phyloP scores from a whole-genome alignment of 1,140 invertebrate genomes.

The Hylyphantes graminicola region DNA sequence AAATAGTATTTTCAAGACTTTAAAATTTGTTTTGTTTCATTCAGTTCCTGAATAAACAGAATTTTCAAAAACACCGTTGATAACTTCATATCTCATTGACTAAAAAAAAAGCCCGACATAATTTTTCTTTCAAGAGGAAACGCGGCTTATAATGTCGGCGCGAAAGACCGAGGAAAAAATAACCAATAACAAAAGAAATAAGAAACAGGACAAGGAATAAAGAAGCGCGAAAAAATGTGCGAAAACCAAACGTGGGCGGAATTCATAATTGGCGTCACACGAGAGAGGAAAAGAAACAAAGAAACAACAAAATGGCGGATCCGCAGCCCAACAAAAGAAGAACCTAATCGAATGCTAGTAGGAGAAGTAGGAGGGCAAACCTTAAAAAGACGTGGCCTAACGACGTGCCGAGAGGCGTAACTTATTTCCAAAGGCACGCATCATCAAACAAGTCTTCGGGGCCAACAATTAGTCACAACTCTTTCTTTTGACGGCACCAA shows the following conservation, averaged over 20 bases:
- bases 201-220: neutral
- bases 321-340: slow-evolving; percentile 2
- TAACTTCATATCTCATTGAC: too few species aligned
- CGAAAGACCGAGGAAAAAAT: neutral
- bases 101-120: too few species aligned
- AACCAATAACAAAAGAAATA: neutral
- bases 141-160: slow-evolving; percentile 1
- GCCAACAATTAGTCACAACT: slow-evolving; percentile 57
- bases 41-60: too few species aligned
- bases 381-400: slow-evolving; percentile 42
- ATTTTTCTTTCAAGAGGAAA: neutral
- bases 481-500: slow-evolving; percentile 41
- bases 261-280: slow-evolving; percentile 44
- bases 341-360: neutral
- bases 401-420: slow-evolving; percentile 58
- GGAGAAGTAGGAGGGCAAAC: slow-evolving; percentile 45
- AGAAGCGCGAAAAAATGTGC: neutral
- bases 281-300: slow-evolving; percentile 14
- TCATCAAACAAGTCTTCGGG: slow-evolving; percentile 43
- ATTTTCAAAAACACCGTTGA: too few species aligned
- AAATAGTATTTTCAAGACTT: too few species aligned
- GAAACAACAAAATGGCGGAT: slow-evolving; percentile 12
- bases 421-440: slow-evolving; percentile 48
- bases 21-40: too few species aligned
- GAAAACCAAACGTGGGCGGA: slow-evolving; percentile 49